Percentiles rank a stretch among this genome's conserved stretches.
These are phyloP conservation scores for Eupithecia pulchellata DNA, from an alignment of 2,888 invertebrate species.

Conservation along the genomic window DNA sequence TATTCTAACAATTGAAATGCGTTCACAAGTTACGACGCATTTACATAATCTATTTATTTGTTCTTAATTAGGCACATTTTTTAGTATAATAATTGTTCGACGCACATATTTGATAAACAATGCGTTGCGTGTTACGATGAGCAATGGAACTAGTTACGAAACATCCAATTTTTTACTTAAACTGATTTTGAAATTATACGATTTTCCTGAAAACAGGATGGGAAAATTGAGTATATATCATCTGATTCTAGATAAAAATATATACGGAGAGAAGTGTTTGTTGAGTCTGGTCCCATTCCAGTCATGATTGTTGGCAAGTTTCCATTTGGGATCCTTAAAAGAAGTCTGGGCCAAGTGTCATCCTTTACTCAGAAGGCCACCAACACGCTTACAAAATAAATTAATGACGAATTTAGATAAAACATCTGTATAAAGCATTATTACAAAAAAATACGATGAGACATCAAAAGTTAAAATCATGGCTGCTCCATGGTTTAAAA, in stretches of 20 bases:
- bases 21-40: conserved; percentile 29
- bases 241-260: background rate
- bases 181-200: conserved; percentile 5
- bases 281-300: background rate
- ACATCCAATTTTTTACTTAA: conserved; percentile 8
- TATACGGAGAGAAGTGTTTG: background rate
- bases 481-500: too few species aligned
- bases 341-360: conserved; percentile 12
- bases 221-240: background rate
- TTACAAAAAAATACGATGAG: background rate
- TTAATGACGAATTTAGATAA: background rate
- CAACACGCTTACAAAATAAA: conserved; percentile 1
- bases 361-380: conserved; percentile 14
- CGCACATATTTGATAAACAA: conserved; percentile 33
- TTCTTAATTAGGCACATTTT: conserved; percentile 31
- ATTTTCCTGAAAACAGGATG: conserved; percentile 10
- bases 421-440: background rate
- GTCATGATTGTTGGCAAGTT: conserved; percentile 28
- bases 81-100: background rate
- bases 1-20: conserved; percentile 20
- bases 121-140: conserved; percentile 23
- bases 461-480: background rate
- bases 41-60: conserved; percentile 40
- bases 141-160: conserved; percentile 25
- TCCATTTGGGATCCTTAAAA: conserved; percentile 29